phyloP scores from a whole-genome alignment of 2,113 vertebrate genomes.

The Pangasianodon gigas region DNA sequence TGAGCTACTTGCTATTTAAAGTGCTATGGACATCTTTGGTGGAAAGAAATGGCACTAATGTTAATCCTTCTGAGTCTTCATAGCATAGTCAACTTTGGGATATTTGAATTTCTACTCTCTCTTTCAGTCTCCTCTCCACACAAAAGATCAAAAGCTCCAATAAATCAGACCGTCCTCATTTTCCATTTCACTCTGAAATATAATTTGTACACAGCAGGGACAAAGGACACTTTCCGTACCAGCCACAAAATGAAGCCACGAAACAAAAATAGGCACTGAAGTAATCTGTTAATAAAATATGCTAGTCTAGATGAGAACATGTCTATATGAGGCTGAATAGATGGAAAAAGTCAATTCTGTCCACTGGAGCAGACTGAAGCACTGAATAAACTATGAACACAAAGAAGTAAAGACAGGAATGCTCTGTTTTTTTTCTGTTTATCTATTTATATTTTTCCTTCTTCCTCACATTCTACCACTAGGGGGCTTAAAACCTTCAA shows the following conservation, averaged over 20 bases:
- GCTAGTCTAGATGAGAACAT: background rate
- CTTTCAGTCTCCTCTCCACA: background rate
- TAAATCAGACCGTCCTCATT: slow-evolving; percentile 10
- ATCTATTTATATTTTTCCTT: background rate
- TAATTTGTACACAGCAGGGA: background rate
- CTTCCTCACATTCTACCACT: background rate
- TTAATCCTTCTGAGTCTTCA: background rate
- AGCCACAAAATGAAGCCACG: slow-evolving; percentile 1
- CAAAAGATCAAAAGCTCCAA: slow-evolving; percentile 2
- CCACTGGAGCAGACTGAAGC: background rate
- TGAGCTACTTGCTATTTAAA: background rate
- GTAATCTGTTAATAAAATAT: slow-evolving; percentile 46
- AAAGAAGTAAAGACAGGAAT: background rate
- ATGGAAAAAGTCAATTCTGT: slow-evolving; percentile 19
- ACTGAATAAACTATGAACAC: slow-evolving; percentile 35
- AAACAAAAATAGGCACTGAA: slow-evolving; percentile 31
- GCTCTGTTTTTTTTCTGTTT: background rate
- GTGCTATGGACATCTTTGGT: background rate
- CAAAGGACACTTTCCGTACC: slow-evolving; percentile 1
- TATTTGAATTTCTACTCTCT: background rate
- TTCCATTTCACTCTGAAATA: slow-evolving; percentile 13
- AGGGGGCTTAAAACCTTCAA: background rate
- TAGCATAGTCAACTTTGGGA: background rate
- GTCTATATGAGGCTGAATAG: slow-evolving; percentile 11
- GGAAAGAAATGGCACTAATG: background rate